Evolutionary conservation across 2,797 vertebrate species (phyloP), one percentile per base, ranked within the genome.

Genomic region (Myioborus melanocephalus): DNA sequence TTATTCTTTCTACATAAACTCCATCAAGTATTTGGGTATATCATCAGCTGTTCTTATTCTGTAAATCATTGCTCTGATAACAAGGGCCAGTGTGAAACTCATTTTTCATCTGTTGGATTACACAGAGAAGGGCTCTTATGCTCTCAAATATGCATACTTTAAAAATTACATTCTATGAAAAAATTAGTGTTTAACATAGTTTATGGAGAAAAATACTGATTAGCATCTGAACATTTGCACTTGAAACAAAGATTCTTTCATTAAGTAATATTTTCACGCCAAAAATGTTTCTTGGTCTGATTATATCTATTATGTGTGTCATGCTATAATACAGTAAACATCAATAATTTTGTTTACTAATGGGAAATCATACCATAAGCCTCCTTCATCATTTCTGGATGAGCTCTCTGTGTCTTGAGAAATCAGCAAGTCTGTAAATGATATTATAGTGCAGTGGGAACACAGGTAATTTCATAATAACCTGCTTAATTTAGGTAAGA

Each of bases 261-360:
- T 64, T 16, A 83, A 30, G 11, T 55, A 94, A 47, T 0, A 80
- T 78, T 93, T 90, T 75, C 19, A 41, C 55, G 43, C 10, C 34
- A 39, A 68, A 89, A 85, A 75, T 9, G 0, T 78, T 37, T 47
- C 53, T 85, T 46, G 30, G 14, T 21, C 4, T 44, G 47, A 83
- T 61, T 41, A 46, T 85, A 78, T 82, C 87, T 94, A 77, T 87
- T 79, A 66, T 23, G 4, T 55, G 12, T 81, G 28, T 49, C 19
- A 41, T 75, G 26, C 8, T 69, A 46, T 78, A 68, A 44, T 50
- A 65, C 12, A 85, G 39, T 61, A 95, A 90, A 83, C 75, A 87
- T 89, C 32, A 93, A 81, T 95, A 94, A 85, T 75, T 93, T 85
- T 92, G 46, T 91, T 91, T 89, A 69, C 53, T 83, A 81, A 44